Evolutionary conservation across 2,888 invertebrate genomes (phyloP), one percentile per base, ranked within the genome.

Genomic region (Romanomermis culicivorax): DNA sequence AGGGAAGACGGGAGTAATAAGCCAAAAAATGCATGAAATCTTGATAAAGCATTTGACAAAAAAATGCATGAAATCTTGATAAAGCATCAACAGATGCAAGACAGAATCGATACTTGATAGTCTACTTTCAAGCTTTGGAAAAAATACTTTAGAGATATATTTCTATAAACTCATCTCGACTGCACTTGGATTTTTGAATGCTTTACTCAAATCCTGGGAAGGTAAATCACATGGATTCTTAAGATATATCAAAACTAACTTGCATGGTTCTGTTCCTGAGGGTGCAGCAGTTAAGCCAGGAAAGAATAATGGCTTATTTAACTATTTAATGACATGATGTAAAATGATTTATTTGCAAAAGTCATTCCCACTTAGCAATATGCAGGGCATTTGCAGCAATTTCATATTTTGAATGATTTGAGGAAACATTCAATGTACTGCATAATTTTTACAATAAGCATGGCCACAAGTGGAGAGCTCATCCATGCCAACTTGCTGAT

Each of bases 281-380:
- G 50, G 50, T 3, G 27, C 50, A 23, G 50, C 50, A 25, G 50
- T 50, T 7, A 50, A 25, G 50, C 4, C 26, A 27, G 50, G 50
- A 7, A 24, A n/a, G 24, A 24, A 25, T n/a, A 26, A 25, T 50
- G 50, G 50, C 24, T 50, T 50, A 25, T 14, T 14, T 7, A 26
- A 25, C 27, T 50, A 3, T 7, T 50, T 4, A 26, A 50, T 4
- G 50, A 50, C 25, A 14, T 11, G 25, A n/a, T 26, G 2, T 11
- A 14, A 7, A 2, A n/a, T 7, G n/a, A 50, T 7, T 14, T 26
- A 11, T 50, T 25, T 26, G 7, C 25, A 23, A 25, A 25, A 24
- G 26, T n/a, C 23, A 26, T 7, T 26, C 26, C 7, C 50, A 50
- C 11, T 26, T 50, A 26, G 50, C 50, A 7, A 25, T 50, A 7